Percentiles rank a stretch among this genome's conserved stretches.
Evolutionary conservation across 2,113 vertebrate species (phyloP).

Genomic region (Dicaeum eximium): DNA sequence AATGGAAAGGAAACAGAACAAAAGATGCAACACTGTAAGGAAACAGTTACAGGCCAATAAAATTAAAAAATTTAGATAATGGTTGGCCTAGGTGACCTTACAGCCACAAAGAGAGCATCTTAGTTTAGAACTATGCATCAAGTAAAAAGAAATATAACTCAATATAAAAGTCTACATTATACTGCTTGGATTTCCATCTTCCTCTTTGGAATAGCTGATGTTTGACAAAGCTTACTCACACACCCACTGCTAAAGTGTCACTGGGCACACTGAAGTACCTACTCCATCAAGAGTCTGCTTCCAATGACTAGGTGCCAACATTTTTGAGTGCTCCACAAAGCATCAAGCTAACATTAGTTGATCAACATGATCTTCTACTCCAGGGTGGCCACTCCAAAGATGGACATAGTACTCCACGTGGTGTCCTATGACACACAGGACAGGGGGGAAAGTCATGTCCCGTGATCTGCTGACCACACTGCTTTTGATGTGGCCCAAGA

Average conservation of each 20-base stretch:
- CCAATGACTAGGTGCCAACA: neutral
- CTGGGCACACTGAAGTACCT: neutral
- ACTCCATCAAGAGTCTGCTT: neutral
- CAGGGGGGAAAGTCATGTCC: neutral
- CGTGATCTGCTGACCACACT: neutral
- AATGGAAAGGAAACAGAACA: neutral
- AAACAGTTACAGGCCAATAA: neutral
- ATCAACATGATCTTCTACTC: neutral
- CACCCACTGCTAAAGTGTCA: neutral
- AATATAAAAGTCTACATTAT: neutral
- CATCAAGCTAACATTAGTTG: neutral
- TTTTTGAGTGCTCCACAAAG: neutral
- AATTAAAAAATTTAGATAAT: neutral
- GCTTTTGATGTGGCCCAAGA: neutral
- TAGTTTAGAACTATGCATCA: neutral
- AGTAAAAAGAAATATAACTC: neutral
- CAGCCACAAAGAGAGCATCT: neutral
- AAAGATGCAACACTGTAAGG: neutral
- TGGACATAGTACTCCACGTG: rapidly evolving
- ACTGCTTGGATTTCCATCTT: neutral
- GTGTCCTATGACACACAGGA: neutral
- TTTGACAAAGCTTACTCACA: neutral
- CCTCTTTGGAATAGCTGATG: neutral
- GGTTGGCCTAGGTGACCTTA: neutral
- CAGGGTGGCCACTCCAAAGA: neutral